phyloP scores from a whole-genome alignment of 1,140 invertebrate genomes.

The Arctopsyche grandis region DNA sequence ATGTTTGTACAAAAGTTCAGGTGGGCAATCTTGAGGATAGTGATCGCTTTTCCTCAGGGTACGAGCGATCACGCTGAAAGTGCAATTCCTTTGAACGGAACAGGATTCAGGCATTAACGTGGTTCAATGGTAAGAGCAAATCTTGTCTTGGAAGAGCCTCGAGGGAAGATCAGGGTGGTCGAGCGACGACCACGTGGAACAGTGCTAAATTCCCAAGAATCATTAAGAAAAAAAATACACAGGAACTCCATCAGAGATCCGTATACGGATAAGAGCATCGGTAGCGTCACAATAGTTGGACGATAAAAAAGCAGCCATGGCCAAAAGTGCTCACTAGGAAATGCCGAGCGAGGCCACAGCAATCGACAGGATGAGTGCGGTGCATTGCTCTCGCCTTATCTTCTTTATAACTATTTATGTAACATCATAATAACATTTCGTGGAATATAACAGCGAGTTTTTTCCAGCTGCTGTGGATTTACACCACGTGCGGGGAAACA shows the following conservation, averaged over 20 bases:
- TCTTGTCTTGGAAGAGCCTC: neutral
- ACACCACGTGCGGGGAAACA: slow-evolving; percentile 2
- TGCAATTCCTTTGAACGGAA: neutral
- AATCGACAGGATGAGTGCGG: neutral
- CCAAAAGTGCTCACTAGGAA: too few relatives aligned
- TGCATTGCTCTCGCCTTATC: neutral
- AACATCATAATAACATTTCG: too few relatives aligned
- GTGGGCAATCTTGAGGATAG: slow-evolving; percentile 1
- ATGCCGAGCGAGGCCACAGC: neutral
- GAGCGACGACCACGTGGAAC: neutral
- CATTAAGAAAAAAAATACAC: too few relatives aligned
- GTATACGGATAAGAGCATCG: too few relatives aligned
- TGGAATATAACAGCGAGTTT: too few relatives aligned
- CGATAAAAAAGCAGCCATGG: too few relatives aligned
- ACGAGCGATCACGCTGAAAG: neutral
- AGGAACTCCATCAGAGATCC: too few relatives aligned
- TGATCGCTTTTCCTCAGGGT: neutral
- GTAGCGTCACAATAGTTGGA: too few relatives aligned
- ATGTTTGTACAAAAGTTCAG: neutral
- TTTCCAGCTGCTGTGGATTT: neutral
- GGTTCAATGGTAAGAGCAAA: neutral
- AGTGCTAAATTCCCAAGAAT: neutral
- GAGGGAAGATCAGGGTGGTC: slow-evolving; percentile 1
- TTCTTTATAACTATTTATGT: too few relatives aligned
- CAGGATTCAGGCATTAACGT: neutral